Conservation (phyloP, 2,113 vertebrate genomes). For the Rhinopithecus roxellana region DNA sequence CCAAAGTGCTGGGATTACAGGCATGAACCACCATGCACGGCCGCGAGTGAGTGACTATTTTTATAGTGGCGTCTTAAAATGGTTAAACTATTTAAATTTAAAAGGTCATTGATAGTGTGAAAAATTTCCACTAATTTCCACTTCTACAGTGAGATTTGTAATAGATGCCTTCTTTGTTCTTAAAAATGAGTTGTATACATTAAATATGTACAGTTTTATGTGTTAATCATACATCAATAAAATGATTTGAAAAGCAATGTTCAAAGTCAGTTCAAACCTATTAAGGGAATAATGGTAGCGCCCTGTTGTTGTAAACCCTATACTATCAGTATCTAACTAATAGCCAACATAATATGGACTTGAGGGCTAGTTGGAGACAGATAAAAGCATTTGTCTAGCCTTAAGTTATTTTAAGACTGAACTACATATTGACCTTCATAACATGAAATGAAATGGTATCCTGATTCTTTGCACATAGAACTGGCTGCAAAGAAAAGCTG, state of each 20-base stretch:
- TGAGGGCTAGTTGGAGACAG: not conserved
- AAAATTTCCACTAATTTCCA: not conserved
- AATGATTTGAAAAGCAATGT: not conserved
- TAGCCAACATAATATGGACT: not conserved
- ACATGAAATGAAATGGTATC: conserved; percentile 15
- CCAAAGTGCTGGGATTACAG: too few species aligned
- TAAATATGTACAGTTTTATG: not conserved
- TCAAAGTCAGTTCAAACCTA: not conserved
- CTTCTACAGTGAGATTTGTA: not conserved
- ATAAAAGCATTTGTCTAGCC: not conserved
- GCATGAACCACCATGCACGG: too few species aligned
- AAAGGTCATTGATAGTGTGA: not conserved
- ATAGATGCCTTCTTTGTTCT: not conserved
- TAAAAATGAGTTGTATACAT: not conserved
- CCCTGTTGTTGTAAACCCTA: not conserved
- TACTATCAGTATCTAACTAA: not conserved
- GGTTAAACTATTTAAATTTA: not conserved
- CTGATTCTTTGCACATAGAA: not conserved
- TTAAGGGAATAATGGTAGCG: not conserved
- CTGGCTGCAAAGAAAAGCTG: conserved; percentile 10
- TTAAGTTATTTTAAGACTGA: conserved; percentile 56
- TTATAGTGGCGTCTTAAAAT: conserved; percentile 23
- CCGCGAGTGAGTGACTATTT: not conserved
- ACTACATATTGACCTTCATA: not conserved
- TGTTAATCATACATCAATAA: not conserved